A percentile compares a stretch with the other conserved stretches of the same genome.
These are phyloP conservation scores for Amphipoea lucens DNA, from an alignment of 2,888 invertebrate genomes.

Conservation along the genomic window DNA sequence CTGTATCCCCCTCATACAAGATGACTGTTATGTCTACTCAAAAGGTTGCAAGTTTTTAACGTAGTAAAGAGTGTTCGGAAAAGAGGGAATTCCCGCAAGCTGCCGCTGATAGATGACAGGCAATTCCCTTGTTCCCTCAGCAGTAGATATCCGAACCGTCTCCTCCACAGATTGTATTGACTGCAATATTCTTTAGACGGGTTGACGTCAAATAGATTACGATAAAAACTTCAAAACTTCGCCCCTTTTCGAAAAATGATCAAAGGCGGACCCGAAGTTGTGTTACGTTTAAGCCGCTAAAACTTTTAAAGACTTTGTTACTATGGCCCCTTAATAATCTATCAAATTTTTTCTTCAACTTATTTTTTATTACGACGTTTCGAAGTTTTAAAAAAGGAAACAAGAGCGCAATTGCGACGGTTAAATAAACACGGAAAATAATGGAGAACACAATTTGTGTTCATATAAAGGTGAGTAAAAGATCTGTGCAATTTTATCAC, in stretches of 20 bases:
- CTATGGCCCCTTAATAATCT: constrained; percentile 46
- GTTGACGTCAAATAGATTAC: constrained; percentile 60
- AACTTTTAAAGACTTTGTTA: constrained; percentile 56
- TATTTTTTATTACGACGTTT: constrained; percentile 7
- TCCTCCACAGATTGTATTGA: constrained; percentile 64
- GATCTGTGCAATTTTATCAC: constrained; percentile 54
- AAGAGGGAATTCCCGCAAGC: constrained; percentile 36
- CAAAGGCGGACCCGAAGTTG: constrained; percentile 50
- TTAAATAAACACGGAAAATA: constrained; percentile 40
- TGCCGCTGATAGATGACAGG: constrained; percentile 63
- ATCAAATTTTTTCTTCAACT: constrained; percentile 24
- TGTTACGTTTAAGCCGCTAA: constrained; percentile 39
- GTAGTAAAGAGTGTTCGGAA: constrained; percentile 22
- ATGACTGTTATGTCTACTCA: neutral
- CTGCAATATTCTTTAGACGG: constrained; percentile 58
- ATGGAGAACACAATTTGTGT: constrained; percentile 41
- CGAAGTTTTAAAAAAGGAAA: constrained; percentile 9
- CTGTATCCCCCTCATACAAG: neutral
- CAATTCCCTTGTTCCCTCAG: constrained; percentile 58
- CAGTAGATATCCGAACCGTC: constrained; percentile 40
- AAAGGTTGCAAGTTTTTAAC: constrained; percentile 22
- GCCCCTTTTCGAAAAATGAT: constrained; percentile 57
- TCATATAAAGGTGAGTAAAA: constrained; percentile 32
- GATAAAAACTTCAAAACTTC: constrained; percentile 50
- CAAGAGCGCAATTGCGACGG: neutral